Evolutionary conservation across 2,888 invertebrate genomes (phyloP), one percentile per base, ranked within the genome.

Genomic region (Clivina fossor): DNA sequence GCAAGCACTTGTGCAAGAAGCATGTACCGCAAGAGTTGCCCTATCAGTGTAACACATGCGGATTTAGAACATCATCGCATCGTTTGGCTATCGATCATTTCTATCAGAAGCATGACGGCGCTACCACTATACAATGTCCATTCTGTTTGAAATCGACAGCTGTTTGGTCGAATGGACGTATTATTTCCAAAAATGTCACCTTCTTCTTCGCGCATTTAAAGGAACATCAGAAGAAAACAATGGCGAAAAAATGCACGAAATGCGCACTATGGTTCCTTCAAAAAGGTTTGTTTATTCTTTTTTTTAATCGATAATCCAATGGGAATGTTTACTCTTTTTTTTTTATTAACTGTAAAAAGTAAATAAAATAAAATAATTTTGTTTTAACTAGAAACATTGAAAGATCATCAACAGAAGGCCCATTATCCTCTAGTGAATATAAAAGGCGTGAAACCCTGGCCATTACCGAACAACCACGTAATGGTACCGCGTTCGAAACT

Each of bases 11-110:
- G 81, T 86, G 88, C 62, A 82, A 82, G 65, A 81, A 80, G 41
- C 95, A 96, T 76, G 81, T 82, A 54, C 85, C 88, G 7, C 80
- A 85, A n/a, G 95, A 96, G 71, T 79, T 94, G 76, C 95, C 95
- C 0, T 95, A 94, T 73, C 78, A 80, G 46, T 95, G 95, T 71
- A 85, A 85, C 56, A 82, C 84, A 9, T 95, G 95, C 69, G 78
- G 80, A 62, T 92, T 86, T 74, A 81, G 91, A 55, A 85, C 88
- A 9, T 93, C 93, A 18, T 85, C 89, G 63, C 93, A 93, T 71
- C 85, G 86, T 63, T 85, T 87, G 63, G 79, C 85, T 8, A 80
- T 89, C 32, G 87, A 90, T 66, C 94, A 95, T 74, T 93, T 88
- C 73, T 85, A 88, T 67, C 73, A 79, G 60, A 72, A 77, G 57